Percentiles rank a stretch among this genome's conserved stretches.
Evolutionary conservation across 1,140 invertebrate genomes (phyloP).

Genomic region (Drosophila bipectinata): DNA sequence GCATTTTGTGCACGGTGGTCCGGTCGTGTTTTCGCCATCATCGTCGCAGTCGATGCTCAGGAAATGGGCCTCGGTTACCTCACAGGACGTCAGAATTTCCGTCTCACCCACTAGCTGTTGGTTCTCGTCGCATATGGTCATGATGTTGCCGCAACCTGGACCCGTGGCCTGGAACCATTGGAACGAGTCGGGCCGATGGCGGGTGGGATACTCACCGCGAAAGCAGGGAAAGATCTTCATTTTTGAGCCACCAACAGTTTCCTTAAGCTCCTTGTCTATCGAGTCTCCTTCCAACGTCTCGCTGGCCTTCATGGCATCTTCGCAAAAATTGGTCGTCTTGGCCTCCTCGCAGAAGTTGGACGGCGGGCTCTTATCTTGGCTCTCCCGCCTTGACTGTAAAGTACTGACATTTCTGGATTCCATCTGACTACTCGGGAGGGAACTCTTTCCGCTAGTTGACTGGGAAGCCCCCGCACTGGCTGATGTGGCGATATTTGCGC

Average conservation of each 20-base stretch:
- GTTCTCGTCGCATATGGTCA: conserved; percentile 14
- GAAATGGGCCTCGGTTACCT: conserved; percentile 56
- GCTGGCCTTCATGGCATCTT: neutral
- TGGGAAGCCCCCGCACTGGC: neutral
- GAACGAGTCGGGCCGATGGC: conserved; percentile 8
- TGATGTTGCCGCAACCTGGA: conserved; percentile 7
- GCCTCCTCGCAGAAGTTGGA: neutral
- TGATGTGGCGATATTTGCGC: neutral
- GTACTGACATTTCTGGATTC: neutral
- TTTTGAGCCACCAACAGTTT: neutral
- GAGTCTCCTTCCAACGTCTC: neutral
- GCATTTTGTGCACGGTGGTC: neutral
- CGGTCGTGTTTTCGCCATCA: neutral
- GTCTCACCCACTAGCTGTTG: conserved; percentile 1
- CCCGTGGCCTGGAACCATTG: conserved; percentile 27
- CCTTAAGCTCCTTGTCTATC: neutral
- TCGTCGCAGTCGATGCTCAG: conserved; percentile 24
- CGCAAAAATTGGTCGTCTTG: neutral
- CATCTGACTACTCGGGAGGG: neutral
- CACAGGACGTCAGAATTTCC: conserved; percentile 40
- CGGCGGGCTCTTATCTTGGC: neutral
- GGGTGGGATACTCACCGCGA: conserved; percentile 38
- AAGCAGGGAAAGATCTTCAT: conserved; percentile 37
- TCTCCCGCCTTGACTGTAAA: neutral
- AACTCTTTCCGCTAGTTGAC: neutral